Conservation (phyloP, 1,140 invertebrate species). For the Odontomachus brunneus region DNA sequence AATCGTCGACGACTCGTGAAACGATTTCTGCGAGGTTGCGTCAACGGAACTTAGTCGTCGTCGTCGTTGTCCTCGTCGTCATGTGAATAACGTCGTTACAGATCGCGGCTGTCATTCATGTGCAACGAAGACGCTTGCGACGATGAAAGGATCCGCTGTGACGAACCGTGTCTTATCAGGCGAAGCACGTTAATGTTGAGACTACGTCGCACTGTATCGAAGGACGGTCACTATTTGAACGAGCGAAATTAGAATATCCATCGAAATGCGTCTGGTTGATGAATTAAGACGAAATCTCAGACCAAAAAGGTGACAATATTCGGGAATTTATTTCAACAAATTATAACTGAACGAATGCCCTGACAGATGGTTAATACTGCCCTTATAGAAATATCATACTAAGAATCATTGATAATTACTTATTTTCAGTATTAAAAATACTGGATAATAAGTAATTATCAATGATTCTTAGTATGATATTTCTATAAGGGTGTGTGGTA, state of each 20-base stretch:
- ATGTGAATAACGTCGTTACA: conserved; percentile 47
- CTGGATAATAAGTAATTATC: too few relatives aligned
- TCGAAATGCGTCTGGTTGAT: neutral
- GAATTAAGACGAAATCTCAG: neutral
- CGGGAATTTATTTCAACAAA: too few relatives aligned
- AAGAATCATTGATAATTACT: too few relatives aligned
- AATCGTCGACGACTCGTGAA: conserved; percentile 56
- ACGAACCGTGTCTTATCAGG: neutral
- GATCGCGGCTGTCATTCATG: conserved; percentile 26
- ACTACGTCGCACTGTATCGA: neutral
- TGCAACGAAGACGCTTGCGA: neutral
- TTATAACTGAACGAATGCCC: too few relatives aligned
- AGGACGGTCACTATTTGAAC: conserved; percentile 10
- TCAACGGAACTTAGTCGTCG: conserved; percentile 12
- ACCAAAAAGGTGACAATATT: too few relatives aligned
- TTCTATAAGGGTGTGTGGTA: too few relatives aligned
- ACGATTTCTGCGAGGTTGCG: conserved; percentile 33
- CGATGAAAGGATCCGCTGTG: conserved; percentile 10
- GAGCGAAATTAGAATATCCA: conserved; percentile 21
- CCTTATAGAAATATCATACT: too few relatives aligned
- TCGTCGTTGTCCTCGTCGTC: conserved; percentile 4
- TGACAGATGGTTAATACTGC: too few relatives aligned
- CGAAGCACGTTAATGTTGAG: neutral
- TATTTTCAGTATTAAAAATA: too few relatives aligned
- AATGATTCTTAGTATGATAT: too few relatives aligned